Conservation (phyloP, 2,888 invertebrate species). For the Amphipoea lucens region DNA sequence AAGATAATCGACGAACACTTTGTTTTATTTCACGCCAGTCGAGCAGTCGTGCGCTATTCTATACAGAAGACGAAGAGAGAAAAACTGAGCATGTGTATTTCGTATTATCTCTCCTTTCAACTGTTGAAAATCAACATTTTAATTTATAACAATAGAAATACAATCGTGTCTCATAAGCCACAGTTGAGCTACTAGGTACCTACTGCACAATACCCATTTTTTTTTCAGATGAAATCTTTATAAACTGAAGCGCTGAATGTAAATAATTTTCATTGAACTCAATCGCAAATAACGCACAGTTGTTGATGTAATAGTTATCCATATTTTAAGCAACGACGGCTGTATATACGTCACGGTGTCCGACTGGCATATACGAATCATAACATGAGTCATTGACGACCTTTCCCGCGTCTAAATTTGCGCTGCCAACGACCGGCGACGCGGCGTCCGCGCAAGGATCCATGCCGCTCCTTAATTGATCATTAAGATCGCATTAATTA, state of each 20-base stretch:
- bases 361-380: slow-evolving; percentile 69
- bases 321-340: slow-evolving; percentile 31
- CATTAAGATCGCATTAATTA: slow-evolving; percentile 74
- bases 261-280: slow-evolving; percentile 10
- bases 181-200: too few relatives aligned
- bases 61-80: not conserved
- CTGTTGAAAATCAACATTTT: too few relatives aligned
- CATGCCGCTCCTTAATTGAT: slow-evolving; percentile 73
- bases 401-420: slow-evolving; percentile 87
- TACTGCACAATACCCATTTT: not conserved
- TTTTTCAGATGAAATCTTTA: not conserved
- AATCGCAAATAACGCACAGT: slow-evolving; percentile 13
- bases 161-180: too few relatives aligned
- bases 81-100: not conserved
- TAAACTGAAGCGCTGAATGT: slow-evolving; percentile 1
- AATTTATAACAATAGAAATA: too few relatives aligned
- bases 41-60: slow-evolving; percentile 1
- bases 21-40: slow-evolving; percentile 28
- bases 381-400: slow-evolving; percentile 83
- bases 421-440: slow-evolving; percentile 81
- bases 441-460: slow-evolving; percentile 66
- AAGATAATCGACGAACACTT: slow-evolving; percentile 28
- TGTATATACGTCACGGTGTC: slow-evolving; percentile 45
- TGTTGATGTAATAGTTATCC: slow-evolving; percentile 42
- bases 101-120: not conserved